A percentile compares a stretch with the other conserved stretches of the same genome.
phyloP scores from a whole-genome alignment of 2,113 vertebrate genomes.

The Oenanthe oenanthe region DNA sequence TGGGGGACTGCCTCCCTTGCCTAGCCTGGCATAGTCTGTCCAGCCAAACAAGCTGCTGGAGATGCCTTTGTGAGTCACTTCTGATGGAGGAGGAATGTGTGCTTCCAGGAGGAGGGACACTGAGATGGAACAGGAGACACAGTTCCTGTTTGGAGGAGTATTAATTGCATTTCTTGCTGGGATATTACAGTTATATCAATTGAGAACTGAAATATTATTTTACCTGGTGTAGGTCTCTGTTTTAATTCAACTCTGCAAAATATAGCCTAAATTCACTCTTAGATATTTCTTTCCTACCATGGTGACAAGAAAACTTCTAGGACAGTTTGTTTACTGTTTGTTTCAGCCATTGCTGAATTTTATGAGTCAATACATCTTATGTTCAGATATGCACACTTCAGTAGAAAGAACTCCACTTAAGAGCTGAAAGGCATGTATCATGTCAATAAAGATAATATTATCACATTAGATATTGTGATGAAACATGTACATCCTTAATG shows the following conservation, averaged over 20 bases:
- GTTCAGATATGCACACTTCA: neutral
- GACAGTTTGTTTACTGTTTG: neutral
- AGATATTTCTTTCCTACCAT: neutral
- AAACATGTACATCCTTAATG: neutral
- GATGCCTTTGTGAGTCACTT: neutral
- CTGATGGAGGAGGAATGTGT: neutral
- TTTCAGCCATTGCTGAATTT: neutral
- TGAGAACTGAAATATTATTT: neutral
- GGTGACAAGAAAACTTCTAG: neutral
- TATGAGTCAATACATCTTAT: neutral
- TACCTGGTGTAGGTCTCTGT: neutral
- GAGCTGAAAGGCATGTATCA: neutral
- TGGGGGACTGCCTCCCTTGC: neutral
- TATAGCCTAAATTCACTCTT: neutral
- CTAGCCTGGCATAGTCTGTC: neutral
- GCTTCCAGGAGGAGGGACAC: neutral
- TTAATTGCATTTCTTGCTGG: neutral
- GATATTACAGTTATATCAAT: neutral
- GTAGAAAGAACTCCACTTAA: neutral
- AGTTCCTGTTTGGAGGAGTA: neutral
- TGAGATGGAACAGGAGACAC: neutral
- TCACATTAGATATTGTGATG: neutral
- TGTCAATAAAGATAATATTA: slow-evolving; percentile 12
- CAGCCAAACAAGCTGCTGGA: neutral
- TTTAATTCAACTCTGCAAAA: neutral